A percentile compares a stretch with the other conserved stretches of the same genome.
These are phyloP conservation scores for Coendou prehensilis DNA, from an alignment of 2,797 vertebrate genomes.

Conservation along the genomic window DNA sequence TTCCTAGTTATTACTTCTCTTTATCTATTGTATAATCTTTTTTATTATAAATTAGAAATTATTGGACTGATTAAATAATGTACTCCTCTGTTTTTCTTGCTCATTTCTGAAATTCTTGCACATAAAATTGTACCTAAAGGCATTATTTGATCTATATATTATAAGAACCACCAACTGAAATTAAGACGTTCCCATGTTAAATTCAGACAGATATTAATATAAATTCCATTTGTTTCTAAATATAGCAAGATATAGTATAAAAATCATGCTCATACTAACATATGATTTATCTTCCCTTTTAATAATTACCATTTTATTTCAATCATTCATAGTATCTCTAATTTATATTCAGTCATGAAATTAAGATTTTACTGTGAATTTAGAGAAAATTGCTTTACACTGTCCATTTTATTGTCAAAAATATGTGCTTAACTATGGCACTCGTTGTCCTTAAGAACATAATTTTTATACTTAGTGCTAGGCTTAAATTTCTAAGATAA, in stretches of 20 bases:
- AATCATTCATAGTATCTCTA: constrained; percentile 29
- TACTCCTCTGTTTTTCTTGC: constrained; percentile 25
- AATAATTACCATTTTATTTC: constrained; percentile 53
- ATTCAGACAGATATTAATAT: constrained; percentile 22
- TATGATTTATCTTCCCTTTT: constrained; percentile 8
- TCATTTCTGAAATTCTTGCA: constrained; percentile 19
- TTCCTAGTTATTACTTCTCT: constrained; percentile 37
- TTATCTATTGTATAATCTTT: background rate
- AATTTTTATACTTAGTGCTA: background rate
- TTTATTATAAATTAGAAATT: constrained; percentile 55
- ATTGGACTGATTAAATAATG: constrained; percentile 24
- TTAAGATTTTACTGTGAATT: background rate
- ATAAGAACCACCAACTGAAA: background rate
- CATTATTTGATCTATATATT: background rate
- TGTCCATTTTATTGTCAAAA: constrained; percentile 2
- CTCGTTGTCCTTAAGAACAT: background rate
- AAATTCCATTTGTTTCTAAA: constrained; percentile 58
- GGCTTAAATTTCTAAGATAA: background rate
- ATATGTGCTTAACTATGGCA: background rate
- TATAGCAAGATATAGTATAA: background rate
- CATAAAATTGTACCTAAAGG: background rate
- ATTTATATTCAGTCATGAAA: constrained; percentile 60
- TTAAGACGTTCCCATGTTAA: constrained; percentile 29
- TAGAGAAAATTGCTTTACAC: background rate
- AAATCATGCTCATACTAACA: constrained; percentile 33